Evolutionary conservation across 1,140 invertebrate species (phyloP).

Genomic region (Fopius arisanus): DNA sequence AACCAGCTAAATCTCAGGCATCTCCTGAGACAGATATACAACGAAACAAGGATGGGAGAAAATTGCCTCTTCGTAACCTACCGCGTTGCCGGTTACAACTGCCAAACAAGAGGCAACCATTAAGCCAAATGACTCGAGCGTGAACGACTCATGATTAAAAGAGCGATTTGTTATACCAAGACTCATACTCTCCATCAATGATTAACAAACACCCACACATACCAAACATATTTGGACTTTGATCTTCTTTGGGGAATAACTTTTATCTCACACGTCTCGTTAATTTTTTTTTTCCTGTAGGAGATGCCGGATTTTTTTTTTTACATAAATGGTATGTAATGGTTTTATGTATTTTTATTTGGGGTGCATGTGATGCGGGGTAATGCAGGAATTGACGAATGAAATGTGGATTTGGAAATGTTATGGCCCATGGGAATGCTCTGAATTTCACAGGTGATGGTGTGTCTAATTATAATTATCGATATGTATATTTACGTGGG

Average conservation of each 20-base stretch:
- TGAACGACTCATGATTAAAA: conserved; percentile 39
- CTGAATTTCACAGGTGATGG: neutral
- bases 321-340: no score
- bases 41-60: conserved; percentile 13
- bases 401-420: neutral
- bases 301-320: no score
- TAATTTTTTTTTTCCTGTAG: neutral
- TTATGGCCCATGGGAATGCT: neutral
- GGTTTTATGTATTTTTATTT: no score
- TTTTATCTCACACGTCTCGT: neutral
- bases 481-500: neutral
- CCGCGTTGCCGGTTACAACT: conserved; percentile 21
- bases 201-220: neutral
- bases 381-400: neutral
- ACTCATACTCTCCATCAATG: neutral
- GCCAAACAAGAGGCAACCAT: conserved; percentile 35
- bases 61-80: conserved; percentile 35
- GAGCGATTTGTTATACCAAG: conserved; percentile 34
- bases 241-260: neutral
- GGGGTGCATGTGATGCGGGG: no score
- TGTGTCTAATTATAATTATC: conserved; percentile 5
- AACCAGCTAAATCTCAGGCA: neutral
- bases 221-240: neutral
- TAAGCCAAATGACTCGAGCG: conserved; percentile 37
- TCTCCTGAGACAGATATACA: neutral